Percentiles rank a stretch among this genome's conserved stretches.
Conservation (phyloP, 2,113 vertebrate genomes). For the Euleptes europaea region DNA sequence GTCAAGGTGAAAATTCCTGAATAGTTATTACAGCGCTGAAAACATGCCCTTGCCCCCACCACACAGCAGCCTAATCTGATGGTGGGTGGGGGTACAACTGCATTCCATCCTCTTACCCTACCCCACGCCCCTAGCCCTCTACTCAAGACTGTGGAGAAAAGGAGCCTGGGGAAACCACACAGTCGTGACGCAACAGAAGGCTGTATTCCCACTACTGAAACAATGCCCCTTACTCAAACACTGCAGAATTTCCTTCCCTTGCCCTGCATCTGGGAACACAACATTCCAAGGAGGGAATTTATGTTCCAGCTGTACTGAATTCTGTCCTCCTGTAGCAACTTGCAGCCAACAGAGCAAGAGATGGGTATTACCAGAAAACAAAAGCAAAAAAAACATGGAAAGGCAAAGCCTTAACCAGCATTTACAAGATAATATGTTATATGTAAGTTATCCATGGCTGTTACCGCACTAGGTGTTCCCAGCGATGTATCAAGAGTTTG, state of each 20-base stretch:
- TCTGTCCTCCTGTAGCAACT: background rate
- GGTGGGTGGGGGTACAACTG: background rate
- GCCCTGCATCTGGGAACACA: background rate
- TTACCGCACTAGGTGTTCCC: too few species aligned
- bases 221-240: background rate
- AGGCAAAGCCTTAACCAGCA: background rate
- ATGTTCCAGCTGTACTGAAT: background rate
- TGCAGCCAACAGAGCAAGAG: background rate
- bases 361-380: too few species aligned
- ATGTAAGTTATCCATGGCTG: background rate
- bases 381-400: background rate
- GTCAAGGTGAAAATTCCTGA: background rate
- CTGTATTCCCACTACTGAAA: background rate
- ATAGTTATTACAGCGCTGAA: background rate
- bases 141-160: background rate
- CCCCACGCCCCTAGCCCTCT: background rate
- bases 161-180: too few species aligned
- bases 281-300: background rate
- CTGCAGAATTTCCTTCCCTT: background rate
- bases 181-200: background rate
- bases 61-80: background rate
- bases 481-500: too few species aligned
- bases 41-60: background rate
- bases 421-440: background rate
- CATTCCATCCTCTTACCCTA: background rate